Evolutionary conservation across 2,797 vertebrate species (phyloP), one percentile per base, ranked within the genome.

Genomic region (Gadopsis bispinosus): DNA sequence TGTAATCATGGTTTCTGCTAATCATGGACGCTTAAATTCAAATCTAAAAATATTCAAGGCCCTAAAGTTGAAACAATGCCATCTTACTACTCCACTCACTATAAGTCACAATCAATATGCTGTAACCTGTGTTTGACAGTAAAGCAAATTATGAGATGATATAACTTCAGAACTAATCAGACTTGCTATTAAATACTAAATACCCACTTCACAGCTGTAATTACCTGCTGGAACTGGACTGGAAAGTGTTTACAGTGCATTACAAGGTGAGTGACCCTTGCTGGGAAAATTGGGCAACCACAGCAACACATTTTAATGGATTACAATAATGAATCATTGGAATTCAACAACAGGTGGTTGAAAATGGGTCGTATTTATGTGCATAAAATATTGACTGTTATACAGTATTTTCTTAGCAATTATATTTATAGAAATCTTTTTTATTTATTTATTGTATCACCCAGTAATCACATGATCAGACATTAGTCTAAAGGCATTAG

Each of bases 1-100:
- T 73, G 71, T 65, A 63, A 84, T 82, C 35, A 73, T 3, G 20
- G 50, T 16, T 26, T 51, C 20, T 48, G 45, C 45, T 85, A 69
- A 82, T 72, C 41, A 70, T 10, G 13, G 63, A 81, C n/a, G 48
- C 33, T 72, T 5, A 26, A 31, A 51, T 61, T 45, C 31, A 71
- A 19, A 71, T 65, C 16, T 29, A 66, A 73, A 85, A 67, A 76
- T 60, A 59, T 39, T 73, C 39, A 43, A 45, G 11, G 20, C 51
- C 19, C n/a, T 35, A 74, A 41, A 48, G 12, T 35, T 62, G 45
- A 74, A 79, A 68, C 33, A 63, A 72, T 48, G 14, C 22, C 5
- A 47, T 51, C 56, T 26, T 5, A 61, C 51, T 13, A 31, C 17
- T 68, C 3, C 64, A 58, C 66, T 69, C 53, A 64, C 14, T 16